Evolutionary conservation across 2,888 invertebrate genomes (phyloP).

Genomic region (Ommatoiulus sabulosus): DNA sequence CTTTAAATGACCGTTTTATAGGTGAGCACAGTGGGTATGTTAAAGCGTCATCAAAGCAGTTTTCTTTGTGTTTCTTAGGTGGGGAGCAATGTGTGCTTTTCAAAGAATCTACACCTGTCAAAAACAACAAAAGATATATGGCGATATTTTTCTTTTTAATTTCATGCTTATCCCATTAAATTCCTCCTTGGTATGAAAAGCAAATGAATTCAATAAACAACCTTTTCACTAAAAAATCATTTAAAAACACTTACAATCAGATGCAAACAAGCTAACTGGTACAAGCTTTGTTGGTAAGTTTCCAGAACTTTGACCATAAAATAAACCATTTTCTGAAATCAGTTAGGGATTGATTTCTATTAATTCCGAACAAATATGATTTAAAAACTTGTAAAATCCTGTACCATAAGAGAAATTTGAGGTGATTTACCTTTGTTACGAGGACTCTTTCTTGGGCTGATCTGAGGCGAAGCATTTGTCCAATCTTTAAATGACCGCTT

Average conservation of each 20-base stretch:
- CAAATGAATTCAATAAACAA: too few relatives aligned
- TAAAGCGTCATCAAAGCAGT: background rate
- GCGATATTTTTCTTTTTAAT: too few relatives aligned
- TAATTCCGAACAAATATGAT: background rate
- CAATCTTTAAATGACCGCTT: background rate
- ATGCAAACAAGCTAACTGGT: background rate
- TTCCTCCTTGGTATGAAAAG: too few relatives aligned
- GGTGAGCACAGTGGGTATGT: background rate
- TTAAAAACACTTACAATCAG: too few relatives aligned
- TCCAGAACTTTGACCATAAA: background rate
- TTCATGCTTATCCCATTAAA: too few relatives aligned
- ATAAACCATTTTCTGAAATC: background rate
- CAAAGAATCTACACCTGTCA: background rate
- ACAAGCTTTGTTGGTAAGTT: background rate
- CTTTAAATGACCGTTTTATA: background rate
- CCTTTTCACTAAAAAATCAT: too few relatives aligned
- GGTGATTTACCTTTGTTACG: background rate
- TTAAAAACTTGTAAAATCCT: background rate
- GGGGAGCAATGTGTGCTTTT: background rate
- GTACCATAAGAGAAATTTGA: background rate
- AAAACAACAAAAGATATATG: too few relatives aligned
- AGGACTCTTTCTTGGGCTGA: slow-evolving; percentile 35
- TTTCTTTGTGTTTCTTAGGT: background rate
- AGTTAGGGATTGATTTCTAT: background rate
- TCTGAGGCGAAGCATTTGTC: background rate